Percentiles rank a stretch among this genome's conserved stretches.
phyloP scores from a whole-genome alignment of 2,113 vertebrate species.

The Aldabrachelys gigantea region DNA sequence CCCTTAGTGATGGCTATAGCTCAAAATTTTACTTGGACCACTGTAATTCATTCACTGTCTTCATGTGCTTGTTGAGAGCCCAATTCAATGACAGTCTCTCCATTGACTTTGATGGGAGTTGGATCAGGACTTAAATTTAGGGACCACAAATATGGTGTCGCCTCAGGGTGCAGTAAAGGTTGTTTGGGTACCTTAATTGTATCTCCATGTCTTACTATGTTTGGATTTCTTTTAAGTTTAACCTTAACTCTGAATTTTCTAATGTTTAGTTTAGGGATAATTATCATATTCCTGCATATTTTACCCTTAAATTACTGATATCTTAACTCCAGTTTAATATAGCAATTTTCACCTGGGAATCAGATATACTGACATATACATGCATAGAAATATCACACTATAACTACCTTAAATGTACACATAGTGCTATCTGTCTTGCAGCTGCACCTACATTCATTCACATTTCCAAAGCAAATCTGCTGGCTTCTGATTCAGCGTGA shows the following conservation, averaged over 20 bases:
- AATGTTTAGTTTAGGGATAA: neutral
- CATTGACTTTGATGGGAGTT: conserved; percentile 27
- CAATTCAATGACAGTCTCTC: neutral
- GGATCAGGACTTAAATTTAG: conserved; percentile 55
- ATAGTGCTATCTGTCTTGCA: neutral
- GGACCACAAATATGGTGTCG: neutral
- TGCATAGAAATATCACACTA: neutral
- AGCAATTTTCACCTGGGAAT: neutral
- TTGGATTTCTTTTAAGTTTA: neutral
- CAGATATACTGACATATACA: neutral
- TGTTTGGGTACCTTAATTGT: neutral
- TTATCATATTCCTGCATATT: neutral
- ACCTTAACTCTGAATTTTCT: neutral
- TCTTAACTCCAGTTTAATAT: neutral
- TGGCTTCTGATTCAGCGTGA: conserved; percentile 39
- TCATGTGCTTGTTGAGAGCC: neutral
- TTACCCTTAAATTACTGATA: neutral
- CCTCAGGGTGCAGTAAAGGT: conserved; percentile 9
- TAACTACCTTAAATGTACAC: conserved; percentile 25
- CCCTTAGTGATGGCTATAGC: neutral
- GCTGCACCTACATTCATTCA: neutral
- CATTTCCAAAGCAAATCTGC: neutral
- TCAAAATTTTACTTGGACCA: neutral
- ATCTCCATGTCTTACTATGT: neutral
- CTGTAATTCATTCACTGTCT: neutral